A percentile compares a stretch with the other conserved stretches of the same genome.
Evolutionary conservation across 2,113 vertebrate genomes (phyloP).

Genomic region (Pygoscelis antarcticus): DNA sequence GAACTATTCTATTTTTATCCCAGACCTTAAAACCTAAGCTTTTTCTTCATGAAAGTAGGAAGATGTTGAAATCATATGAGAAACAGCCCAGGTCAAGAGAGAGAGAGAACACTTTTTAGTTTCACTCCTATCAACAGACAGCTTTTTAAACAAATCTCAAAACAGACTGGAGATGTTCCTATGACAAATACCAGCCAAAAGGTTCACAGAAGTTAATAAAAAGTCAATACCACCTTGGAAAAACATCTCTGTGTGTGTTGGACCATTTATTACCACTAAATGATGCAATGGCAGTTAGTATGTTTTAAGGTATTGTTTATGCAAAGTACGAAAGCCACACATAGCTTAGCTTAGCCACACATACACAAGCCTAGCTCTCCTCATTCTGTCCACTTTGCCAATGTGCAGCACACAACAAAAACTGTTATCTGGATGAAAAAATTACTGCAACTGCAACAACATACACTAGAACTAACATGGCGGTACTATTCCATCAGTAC

Average conservation of each 20-base stretch:
- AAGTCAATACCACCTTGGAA: background rate
- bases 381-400: background rate
- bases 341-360: background rate
- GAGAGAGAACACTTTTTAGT: background rate
- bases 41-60: background rate
- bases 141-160: constrained; percentile 21
- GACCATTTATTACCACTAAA: background rate
- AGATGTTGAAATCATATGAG: background rate
- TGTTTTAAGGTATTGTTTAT: background rate
- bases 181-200: background rate
- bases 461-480: background rate
- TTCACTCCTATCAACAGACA: background rate
- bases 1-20: background rate
- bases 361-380: background rate
- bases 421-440: background rate
- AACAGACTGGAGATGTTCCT: background rate
- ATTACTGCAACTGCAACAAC: background rate
- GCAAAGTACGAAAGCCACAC: background rate
- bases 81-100: background rate
- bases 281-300: background rate
- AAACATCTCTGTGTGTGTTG: background rate
- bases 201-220: background rate
- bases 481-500: background rate
- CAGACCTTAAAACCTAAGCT: background rate
- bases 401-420: background rate